Conservation (phyloP, 2,113 vertebrate species). For the Etheostoma spectabile region DNA sequence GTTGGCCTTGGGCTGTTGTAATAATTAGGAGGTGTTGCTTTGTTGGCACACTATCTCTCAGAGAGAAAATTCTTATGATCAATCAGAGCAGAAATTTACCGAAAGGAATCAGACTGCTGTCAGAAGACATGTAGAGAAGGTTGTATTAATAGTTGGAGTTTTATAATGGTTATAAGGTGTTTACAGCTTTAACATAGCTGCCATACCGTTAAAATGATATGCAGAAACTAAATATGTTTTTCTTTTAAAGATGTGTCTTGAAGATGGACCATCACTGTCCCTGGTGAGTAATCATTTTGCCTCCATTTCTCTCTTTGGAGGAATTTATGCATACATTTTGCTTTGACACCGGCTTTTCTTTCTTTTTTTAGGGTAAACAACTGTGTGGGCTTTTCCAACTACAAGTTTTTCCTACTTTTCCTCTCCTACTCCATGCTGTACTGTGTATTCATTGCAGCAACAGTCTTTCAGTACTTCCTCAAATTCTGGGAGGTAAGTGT, state of each 20-base stretch:
- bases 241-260: constrained; percentile 90
- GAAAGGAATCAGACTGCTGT: background rate
- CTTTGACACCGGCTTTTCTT: constrained; percentile 18
- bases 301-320: background rate
- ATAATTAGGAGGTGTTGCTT: constrained; percentile 67
- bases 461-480: constrained; percentile 97
- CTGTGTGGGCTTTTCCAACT: constrained; percentile 99
- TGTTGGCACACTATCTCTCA: constrained; percentile 26
- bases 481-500: constrained; percentile 97
- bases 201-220: background rate
- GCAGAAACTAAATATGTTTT: constrained; percentile 12
- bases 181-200: background rate
- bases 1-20: constrained; percentile 27
- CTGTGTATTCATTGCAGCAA: constrained; percentile 93
- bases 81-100: constrained; percentile 44
- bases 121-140: background rate
- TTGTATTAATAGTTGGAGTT: background rate
- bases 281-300: constrained; percentile 85
- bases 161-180: background rate
- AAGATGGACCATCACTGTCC: constrained; percentile 99
- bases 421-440: constrained; percentile 96
- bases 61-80: constrained; percentile 22
- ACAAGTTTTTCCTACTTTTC: constrained; percentile 98
- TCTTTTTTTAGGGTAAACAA: constrained; percentile 95
- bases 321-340: background rate